These are phyloP conservation scores for Lepus oiostolus DNA, from an alignment of 2,797 vertebrate genomes.

Conservation along the genomic window DNA sequence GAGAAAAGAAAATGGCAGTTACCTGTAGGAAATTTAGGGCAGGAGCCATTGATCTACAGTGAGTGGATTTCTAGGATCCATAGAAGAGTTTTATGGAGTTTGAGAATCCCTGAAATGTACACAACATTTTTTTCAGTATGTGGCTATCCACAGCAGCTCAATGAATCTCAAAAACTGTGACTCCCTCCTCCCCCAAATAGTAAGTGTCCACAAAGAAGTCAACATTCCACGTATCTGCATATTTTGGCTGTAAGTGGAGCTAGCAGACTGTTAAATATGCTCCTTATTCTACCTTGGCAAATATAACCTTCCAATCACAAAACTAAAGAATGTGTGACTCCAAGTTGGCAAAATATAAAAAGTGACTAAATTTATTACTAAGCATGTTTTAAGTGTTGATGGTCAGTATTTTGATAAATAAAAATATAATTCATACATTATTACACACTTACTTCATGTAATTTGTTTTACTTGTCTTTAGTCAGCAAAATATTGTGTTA, in stretches of 20 bases:
- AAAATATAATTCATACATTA: neutral
- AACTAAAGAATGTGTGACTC: neutral
- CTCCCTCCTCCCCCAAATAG: neutral
- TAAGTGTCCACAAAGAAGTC: neutral
- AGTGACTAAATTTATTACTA: neutral
- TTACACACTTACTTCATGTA: neutral
- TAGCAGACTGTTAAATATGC: neutral
- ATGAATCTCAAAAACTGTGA: neutral
- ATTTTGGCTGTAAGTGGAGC: neutral
- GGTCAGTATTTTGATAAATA: neutral
- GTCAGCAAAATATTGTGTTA: neutral
- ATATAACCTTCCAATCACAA: neutral
- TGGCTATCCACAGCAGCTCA: neutral
- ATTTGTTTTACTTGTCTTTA: neutral
- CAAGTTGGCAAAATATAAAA: neutral
- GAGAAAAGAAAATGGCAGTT: neutral
- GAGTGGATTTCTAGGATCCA: neutral
- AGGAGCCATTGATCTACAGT: too few species aligned
- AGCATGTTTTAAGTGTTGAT: neutral
- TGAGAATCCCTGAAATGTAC: neutral
- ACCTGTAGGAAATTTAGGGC: neutral
- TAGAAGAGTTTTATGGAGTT: neutral
- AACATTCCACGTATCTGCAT: neutral
- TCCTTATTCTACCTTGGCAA: neutral
- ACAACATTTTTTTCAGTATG: neutral